Conservation (phyloP, 2,113 vertebrate species). For the Phaethornis superciliosus region DNA sequence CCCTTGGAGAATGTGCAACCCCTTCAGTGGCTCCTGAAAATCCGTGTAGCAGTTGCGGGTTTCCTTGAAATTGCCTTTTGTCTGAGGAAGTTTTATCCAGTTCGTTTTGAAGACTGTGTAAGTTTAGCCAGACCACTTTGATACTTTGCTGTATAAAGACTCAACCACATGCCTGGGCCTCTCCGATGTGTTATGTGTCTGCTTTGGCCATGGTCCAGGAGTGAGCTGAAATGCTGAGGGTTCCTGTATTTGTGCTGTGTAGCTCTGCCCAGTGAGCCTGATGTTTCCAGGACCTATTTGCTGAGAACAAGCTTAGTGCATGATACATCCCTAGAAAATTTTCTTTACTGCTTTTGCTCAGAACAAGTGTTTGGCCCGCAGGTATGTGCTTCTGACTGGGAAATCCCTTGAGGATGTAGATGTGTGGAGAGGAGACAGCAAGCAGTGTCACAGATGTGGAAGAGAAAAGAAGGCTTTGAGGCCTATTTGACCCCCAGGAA, state of each 20-base stretch:
- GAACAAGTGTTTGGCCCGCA: not conserved
- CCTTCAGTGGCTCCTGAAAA: not conserved
- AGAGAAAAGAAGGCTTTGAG: conserved; percentile 1
- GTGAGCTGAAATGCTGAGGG: fast-evolving
- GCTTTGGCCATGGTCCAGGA: fast-evolving
- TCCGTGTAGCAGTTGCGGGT: fast-evolving
- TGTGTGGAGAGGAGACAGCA: not conserved
- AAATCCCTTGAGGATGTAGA: not conserved
- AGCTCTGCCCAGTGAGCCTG: not conserved
- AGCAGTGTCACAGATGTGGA: not conserved
- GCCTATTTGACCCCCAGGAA: not conserved
- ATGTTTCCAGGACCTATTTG: not conserved
- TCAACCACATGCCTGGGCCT: not conserved
- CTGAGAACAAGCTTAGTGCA: not conserved
- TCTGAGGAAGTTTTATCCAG: not conserved
- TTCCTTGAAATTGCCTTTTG: not conserved
- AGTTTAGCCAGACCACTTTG: not conserved
- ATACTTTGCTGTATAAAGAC: not conserved
- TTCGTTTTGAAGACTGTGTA: fast-evolving
- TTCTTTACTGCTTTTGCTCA: not conserved
- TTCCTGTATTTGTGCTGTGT: not conserved
- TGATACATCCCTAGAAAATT: not conserved
- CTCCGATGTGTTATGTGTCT: fast-evolving
- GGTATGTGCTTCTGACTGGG: not conserved
- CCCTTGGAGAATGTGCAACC: not conserved